Evolutionary conservation across 2,113 vertebrate species (phyloP), one percentile per base, ranked within the genome.

Genomic region (Scomber japonicus): DNA sequence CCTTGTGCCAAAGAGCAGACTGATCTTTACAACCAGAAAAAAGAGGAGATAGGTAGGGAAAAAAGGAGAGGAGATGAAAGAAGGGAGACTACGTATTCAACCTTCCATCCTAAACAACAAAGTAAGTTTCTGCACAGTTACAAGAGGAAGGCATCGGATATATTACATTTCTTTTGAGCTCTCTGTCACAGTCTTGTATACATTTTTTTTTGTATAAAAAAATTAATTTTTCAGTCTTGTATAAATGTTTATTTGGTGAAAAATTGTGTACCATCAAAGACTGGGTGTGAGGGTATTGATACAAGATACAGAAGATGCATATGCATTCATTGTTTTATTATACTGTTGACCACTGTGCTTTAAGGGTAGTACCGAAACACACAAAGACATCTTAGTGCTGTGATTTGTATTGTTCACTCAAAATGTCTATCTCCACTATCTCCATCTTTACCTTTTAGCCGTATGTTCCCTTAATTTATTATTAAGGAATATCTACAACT

Each of bases 1-100:
- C 90, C 86, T 92, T 89, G 80, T 27, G 48, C 83, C 75, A 85
- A 91, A 91, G 83, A 85, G 63, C 70, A 79, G 55, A 63, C 85
- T 80, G 87, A 75, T 82, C 75, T 66, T 93, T 91, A 93, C 92
- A 85, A 81, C 87, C 82, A 59, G 70, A 35, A 59, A 68, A 73
- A 21, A 64, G 72, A 63, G 56, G 66, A 74, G 59, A 73, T 19
- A 55, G 63, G 77, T 71, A 68, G 75, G 64, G 75, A 76, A 54
- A 82, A 14, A 17, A 17, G 55, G 57, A 78, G 70, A 49, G 31
- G 40, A 77, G 73, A 88, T 75, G 64, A 85, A 85, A 89, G 88
- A n/a, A 59, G n/a, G 53, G 69, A 83, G 64, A 75, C n/a, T n/a
- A n/a, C 60, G 68, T 67, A 50, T 70, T 73, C 55, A 21, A 71